Base-by-base conservation (phyloP, 1,140 invertebrate genomes). In the Drosophila biarmipes region DNA sequence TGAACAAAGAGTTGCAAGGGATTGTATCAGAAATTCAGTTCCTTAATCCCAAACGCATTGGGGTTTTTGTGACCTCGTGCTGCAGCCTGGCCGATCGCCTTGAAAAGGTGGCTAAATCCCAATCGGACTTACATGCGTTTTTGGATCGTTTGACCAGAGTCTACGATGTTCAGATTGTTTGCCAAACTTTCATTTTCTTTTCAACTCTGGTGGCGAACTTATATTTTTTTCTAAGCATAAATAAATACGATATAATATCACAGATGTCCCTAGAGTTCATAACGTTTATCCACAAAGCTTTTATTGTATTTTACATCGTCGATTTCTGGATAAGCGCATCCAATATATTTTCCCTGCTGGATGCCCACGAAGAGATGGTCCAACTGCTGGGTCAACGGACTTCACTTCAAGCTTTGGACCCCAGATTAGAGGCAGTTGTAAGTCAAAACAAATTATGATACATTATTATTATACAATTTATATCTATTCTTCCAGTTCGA, bases 41-140 rank as follows among this genome's bases (percentile, higher is more conserved):
- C 0, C 29, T 84, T n/a, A 48, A n/a, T 2, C 45, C 54, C 24
- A 78, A 35, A 6, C 57, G 55, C 0, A 57, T 21, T 2, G 72
- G 62, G 0, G 51, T 49, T 0, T 73, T 45, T 21, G 27, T 54
- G 2, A 77, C 37, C 27, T 68, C 46, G 21, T 80, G 80, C n/a
- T 80, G 80, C 27, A 12, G 0, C 4, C 40, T 85, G 8, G 81
- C 80, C 2, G 80, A 85, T 73, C 62, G 55, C 0, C 17, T 85
- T 17, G 80, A 85, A 21, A 19, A 34, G 0, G 66, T 85, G 0
- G 43, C 67, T 2, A 17, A 6, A 0, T 35, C 38, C 0, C 80
- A 85, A 11, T 61, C 37, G 2, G 11, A 68, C 1, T 40, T 84
- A 17, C 76, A 85, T 14, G 6, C 8, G 1, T 15, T 84, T 6